phyloP scores from a whole-genome alignment of 37 sponge, comb jelly and placozoan genomes.

The Diacarnus erythraeanus region DNA sequence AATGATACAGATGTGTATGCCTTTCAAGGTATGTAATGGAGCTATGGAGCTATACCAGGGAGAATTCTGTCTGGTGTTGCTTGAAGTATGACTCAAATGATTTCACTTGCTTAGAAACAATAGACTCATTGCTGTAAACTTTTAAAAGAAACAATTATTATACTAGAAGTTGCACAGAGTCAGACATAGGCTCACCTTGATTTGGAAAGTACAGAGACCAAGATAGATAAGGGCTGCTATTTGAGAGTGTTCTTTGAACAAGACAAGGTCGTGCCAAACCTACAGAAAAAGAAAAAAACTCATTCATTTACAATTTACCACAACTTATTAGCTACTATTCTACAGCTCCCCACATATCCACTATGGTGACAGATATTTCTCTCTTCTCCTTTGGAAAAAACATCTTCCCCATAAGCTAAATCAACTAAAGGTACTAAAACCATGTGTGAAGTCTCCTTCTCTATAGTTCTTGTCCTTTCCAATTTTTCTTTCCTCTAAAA shows the following conservation, averaged over 20 bases:
- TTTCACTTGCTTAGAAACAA: conserved; percentile 9
- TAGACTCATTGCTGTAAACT: conserved; percentile 20
- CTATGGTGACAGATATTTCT: too few relatives aligned
- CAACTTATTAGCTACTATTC: too few relatives aligned
- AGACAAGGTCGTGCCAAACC: conserved; percentile 13
- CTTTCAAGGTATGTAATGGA: too few relatives aligned
- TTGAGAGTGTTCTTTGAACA: conserved; percentile 42
- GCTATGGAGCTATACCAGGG: too few relatives aligned
- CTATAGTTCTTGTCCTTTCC: too few relatives aligned
- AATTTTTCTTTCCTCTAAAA: too few relatives aligned
- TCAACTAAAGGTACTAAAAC: too few relatives aligned
- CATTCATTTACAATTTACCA: too few relatives aligned
- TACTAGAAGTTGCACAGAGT: neutral
- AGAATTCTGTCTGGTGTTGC: neutral
- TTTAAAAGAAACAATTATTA: neutral
- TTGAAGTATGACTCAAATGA: conserved; percentile 60
- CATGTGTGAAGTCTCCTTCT: too few relatives aligned
- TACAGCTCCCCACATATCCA: neutral
- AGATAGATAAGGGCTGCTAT: conserved; percentile 43
- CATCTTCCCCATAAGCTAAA: too few relatives aligned
- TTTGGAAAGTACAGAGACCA: conserved; percentile 70
- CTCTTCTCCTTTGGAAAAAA: too few relatives aligned
- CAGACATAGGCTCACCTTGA: conserved; percentile 31
- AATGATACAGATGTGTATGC: too few relatives aligned
- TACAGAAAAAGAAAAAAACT: neutral